phyloP scores from a whole-genome alignment of 2,113 vertebrate species.

The Oenanthe oenanthe region DNA sequence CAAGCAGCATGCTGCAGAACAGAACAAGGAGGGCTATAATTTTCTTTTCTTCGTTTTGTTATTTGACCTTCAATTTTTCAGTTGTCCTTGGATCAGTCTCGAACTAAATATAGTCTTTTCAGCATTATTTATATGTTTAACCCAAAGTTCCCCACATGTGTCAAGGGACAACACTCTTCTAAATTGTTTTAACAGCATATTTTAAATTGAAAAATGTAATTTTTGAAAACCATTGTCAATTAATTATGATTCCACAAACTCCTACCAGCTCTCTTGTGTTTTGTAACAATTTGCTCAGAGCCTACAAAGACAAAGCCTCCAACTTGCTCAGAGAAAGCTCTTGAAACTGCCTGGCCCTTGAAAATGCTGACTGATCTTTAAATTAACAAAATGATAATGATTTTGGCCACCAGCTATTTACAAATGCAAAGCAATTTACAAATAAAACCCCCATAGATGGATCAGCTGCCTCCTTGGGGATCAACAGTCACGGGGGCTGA shows the following conservation, averaged over 20 bases:
- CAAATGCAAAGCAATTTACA: conserved; percentile 38
- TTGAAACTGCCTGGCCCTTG: conserved; percentile 39
- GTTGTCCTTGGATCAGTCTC: conserved; percentile 55
- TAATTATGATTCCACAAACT: conserved; percentile 52
- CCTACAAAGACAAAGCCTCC: conserved; percentile 34
- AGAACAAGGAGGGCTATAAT: conserved; percentile 66
- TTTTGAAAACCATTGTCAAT: conserved; percentile 55
- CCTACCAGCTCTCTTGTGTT: conserved; percentile 39
- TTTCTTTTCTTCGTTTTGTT: conserved; percentile 61
- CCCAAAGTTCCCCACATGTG: conserved; percentile 15
- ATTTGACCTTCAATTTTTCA: conserved; percentile 69
- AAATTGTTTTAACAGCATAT: conserved; percentile 63
- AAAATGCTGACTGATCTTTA: conserved; percentile 42
- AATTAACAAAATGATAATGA: conserved; percentile 42
- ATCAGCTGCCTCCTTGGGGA: conserved; percentile 3
- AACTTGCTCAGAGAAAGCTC: conserved; percentile 40
- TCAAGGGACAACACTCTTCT: conserved; percentile 39
- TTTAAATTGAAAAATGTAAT: conserved; percentile 39
- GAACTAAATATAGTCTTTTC: conserved; percentile 54
- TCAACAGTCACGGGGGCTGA: background rate
- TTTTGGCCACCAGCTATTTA: conserved; percentile 43
- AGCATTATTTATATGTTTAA: conserved; percentile 69
- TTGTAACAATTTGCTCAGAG: conserved; percentile 50
- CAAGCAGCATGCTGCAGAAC: conserved; percentile 50
- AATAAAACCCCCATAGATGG: background rate